Evolutionary conservation across 1,140 invertebrate species (phyloP), one percentile per base, ranked within the genome.

Genomic region (Phortica variegata): DNA sequence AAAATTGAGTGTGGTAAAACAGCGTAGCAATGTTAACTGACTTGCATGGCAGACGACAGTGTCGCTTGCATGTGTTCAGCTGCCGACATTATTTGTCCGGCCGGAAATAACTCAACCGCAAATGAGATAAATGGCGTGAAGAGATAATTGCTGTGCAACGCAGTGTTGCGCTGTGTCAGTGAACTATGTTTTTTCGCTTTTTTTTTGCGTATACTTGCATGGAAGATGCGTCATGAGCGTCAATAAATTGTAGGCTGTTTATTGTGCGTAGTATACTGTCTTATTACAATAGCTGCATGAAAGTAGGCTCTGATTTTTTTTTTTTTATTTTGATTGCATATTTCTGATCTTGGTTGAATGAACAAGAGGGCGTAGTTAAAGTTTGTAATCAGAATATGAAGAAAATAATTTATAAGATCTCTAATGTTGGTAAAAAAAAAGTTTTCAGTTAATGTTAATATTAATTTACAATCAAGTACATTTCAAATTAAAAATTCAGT

Each of bases 91-190:
- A 68, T 68, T 68, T 60, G 63, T 68, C 60, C 60, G 62, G 55
- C 60, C 56, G 69, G 57, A 73, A 73, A 73, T 63, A 73, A 73
- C 65, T 72, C 69, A 73, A 72, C 70, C 65, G 70, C 69, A 73
- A 73, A 73, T 73, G 69, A 70, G 69, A 73, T 73, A 73, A 73
- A 73, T 73, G 73, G 62, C 56, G 51, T 58, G 65, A 48, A 63
- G 54, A 73, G 70, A 72, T 73, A 66, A 73, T 73, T 73, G 65
- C 70, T 60, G 52, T 58, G 51, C 50, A 58, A 31, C 31, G 17
- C 50, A 56, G 44, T 32, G 54, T 45, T 47, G 34, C 43, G 41
- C 45, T 38, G 46, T 32, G 45, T 42, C 53, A 51, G 52, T 39
- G 32, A 49, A 60, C 48, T 61, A 32, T 50, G 53, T 32, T 43